Evolutionary conservation across 2,113 vertebrate species (phyloP), one percentile per base, ranked within the genome.

Genomic region (Lucifuga dentata): DNA sequence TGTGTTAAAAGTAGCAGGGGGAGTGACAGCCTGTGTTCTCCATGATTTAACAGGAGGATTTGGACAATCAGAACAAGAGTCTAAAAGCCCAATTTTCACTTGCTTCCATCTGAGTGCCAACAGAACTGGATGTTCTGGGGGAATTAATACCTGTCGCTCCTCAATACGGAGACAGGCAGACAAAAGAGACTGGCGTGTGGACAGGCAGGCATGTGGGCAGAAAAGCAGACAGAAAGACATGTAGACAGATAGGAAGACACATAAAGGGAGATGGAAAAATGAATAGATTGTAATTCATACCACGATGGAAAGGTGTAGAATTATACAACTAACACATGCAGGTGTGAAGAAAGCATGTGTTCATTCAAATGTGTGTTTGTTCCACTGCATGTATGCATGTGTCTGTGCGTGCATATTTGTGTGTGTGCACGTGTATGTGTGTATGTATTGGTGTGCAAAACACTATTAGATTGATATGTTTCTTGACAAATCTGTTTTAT

Each of bases 41-140:
- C 72, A 74, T 55, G 12, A 5, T 24, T 51, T 70, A 77, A 79
- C 62, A 62, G 73, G 61, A 65, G 63, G 41, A 72, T 75, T 50
- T 49, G 46, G 66, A 85, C 86, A 67, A 83, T 77, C 76, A 68
- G 73, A 70, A 69, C 56, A 38, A 33, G 51, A 72, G 72, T 73
- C 86, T 92, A 90, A 92, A 93, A 91, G 90, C 90, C 88, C 89
- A 90, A 90, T 92, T 92, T 90, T 67, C 81, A 85, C 86, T 88
- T 80, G 77, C 84, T 80, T 91, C 89, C 88, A 81, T 85, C 78
- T 83, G 80, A 92, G 68, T 85, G 84, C 55, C 63, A 81, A 41
- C 63, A 57, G 52, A 86, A 86, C 65, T 75, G 83, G 81, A 81
- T 58, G 66, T 84, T 82, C 52, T 38, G 64, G 52, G 66, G 73